phyloP scores from a whole-genome alignment of 2,113 vertebrate genomes.

The Chroicocephalus ridibundus region DNA sequence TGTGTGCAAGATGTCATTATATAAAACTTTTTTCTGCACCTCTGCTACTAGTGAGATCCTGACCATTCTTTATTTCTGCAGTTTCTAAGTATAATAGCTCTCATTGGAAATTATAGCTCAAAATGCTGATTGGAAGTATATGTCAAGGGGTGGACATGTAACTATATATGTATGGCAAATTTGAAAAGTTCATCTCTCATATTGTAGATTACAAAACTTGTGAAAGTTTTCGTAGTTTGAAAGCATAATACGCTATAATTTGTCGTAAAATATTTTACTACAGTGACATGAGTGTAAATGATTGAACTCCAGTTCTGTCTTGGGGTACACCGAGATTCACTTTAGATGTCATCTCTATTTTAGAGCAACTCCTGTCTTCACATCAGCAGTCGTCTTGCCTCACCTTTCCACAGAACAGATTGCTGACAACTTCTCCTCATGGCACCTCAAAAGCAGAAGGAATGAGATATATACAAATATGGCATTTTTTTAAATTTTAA shows the following conservation, averaged over 20 bases:
- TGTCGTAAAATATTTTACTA: not conserved
- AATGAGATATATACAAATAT: not conserved
- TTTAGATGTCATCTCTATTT: not conserved
- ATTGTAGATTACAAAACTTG: not conserved
- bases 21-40: not conserved
- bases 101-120: not conserved
- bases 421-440: not conserved
- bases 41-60: not conserved
- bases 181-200: not conserved
- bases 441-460: not conserved
- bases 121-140: not conserved
- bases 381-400: not conserved
- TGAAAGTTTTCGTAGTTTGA: not conserved
- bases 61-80: not conserved
- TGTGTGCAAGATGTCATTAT: not conserved
- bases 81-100: not conserved
- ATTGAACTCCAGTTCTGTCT: not conserved
- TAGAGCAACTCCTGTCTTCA: not conserved
- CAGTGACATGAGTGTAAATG: fast-evolving
- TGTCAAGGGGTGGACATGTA: not conserved
- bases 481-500: not conserved
- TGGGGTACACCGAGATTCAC: not conserved
- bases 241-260: fast-evolving
- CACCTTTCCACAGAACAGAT: not conserved
- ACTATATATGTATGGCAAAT: not conserved